These are phyloP conservation scores for Vollenhovia emeryi DNA, from an alignment of 1,140 invertebrate genomes.

Conservation along the genomic window DNA sequence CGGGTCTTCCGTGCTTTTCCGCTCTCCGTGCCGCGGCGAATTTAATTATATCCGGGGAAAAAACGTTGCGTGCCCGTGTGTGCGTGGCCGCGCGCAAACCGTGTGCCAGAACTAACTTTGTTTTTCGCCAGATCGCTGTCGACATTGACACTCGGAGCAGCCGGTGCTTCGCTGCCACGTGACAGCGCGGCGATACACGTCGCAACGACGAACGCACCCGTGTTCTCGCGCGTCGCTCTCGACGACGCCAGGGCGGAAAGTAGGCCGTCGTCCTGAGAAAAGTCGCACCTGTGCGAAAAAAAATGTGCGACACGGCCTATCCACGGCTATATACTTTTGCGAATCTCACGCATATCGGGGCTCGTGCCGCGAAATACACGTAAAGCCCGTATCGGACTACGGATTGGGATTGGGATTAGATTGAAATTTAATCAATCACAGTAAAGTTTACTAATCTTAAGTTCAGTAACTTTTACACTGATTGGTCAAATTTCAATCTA, in stretches of 20 bases:
- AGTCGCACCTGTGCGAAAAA: neutral
- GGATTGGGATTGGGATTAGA: no score
- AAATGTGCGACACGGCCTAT: neutral
- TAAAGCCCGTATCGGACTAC: no score
- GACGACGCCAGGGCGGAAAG: neutral
- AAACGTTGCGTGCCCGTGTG: neutral
- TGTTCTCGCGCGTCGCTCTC: neutral
- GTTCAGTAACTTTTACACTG: no score
- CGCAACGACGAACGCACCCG: neutral
- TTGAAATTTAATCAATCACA: no score
- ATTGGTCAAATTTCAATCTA: no score
- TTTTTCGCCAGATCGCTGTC: constrained; percentile 19
- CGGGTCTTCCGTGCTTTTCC: neutral
- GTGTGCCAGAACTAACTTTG: constrained; percentile 48
- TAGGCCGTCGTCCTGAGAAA: constrained; percentile 26
- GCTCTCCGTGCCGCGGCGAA: neutral
- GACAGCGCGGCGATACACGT: neutral
- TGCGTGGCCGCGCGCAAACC: neutral
- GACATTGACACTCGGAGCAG: constrained; percentile 33
- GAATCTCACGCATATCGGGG: neutral
- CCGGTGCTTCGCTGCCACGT: constrained; percentile 9
- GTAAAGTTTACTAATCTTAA: no score
- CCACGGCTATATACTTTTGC: neutral
- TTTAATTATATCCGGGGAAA: constrained; percentile 50
- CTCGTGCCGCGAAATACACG: neutral